Base-by-base conservation (phyloP, 2,797 vertebrate species). In the Carcharodon carcharias region DNA sequence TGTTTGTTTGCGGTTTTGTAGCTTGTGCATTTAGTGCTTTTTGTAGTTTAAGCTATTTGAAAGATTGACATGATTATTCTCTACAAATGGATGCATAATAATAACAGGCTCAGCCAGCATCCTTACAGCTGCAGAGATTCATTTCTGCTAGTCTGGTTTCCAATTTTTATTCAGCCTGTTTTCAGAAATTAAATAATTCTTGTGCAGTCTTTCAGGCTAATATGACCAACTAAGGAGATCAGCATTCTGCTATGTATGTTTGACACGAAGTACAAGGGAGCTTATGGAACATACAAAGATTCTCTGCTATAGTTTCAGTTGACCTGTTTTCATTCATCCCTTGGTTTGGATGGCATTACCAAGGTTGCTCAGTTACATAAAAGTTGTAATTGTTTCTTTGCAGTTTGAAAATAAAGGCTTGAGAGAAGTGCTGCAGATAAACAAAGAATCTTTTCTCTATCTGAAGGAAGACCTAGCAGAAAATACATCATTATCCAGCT, bases 401-500 rank as follows among this genome's bases (percentile, higher is more conserved):
- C 95, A 99, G 99, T 97, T 99, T 98, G 99, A 99, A 98, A 99
- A 99, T 97, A 98, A 97, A 95, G 99, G 99, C 77, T 98, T 99
- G 95, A 97, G 99, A 97, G 99, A 99, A 97, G 98, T 99, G 96
- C 98, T 99, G 96, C 99, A 99, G 96, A 99, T 99, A 97, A 99
- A 99, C 96, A 98, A 98, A 35, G 99, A 99, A 96, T 99, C 99
- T 0, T 99, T 99, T 97, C 97, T 99, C 97, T 98, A 98, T 96
- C 98, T 99, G 77, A 98, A 98, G 97, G 98, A 98, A 97, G 99
- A 99, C 26, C 96, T 96, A 0, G 98, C 98, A 0, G 99, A 99
- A 96, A 98, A 97, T 97, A 98, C 98, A 0, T 99, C 99, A 7
- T 98, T 99, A 95, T 99, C 99, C 0, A 98, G 98, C 0, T 97